Base-by-base conservation (phyloP, 2,888 invertebrate genomes). In the Cinara cedri region DNA sequence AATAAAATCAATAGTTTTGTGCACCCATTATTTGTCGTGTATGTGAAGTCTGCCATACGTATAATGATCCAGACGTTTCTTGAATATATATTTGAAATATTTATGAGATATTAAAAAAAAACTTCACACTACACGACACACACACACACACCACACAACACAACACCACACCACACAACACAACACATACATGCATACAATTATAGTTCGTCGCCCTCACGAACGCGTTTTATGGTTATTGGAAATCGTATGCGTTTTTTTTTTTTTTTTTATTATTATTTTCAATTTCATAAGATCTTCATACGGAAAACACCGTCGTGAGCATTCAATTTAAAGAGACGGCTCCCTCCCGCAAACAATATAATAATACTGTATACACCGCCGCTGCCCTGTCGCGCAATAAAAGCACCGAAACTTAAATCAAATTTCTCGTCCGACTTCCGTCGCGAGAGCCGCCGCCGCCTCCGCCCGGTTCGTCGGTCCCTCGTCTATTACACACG, bases 251-350 rank as follows among this genome's bases (percentile, higher is more conserved):
- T 0, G 14, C 24, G n/a, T 70, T 24, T 49, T 49, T 55, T 49
- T 54, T 42, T 2, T 42, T 19, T 70, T 57, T 57, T 57, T 57
- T n/a, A n/a, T 57, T 71, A 57, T 72, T 72, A 60, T 72, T 72
- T 72, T 72, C 72, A 72, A 72, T 72, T 72, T 72, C 46, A 62
- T n/a, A 34, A 72, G 49, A 60, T 60, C 19, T 72, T 60, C 60
- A n/a, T 60, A 24, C 14, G 42, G 54, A 70, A 49, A 66, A 66
- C 9, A 16, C 46, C n/a, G n/a, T n/a, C n/a, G 2, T n/a, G n/a
- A 10, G 44, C 16, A 24, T 57, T 54, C 65, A 44, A 65, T 65
- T 49, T 68, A 24, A n/a, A n/a, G 49, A 49, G 24, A 16, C 26
- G 24, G 21, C 19, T n/a, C 9, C n/a, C n/a, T 21, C n/a, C 42